phyloP scores from a whole-genome alignment of 2,113 vertebrate genomes.

The Arothron firmamentum region DNA sequence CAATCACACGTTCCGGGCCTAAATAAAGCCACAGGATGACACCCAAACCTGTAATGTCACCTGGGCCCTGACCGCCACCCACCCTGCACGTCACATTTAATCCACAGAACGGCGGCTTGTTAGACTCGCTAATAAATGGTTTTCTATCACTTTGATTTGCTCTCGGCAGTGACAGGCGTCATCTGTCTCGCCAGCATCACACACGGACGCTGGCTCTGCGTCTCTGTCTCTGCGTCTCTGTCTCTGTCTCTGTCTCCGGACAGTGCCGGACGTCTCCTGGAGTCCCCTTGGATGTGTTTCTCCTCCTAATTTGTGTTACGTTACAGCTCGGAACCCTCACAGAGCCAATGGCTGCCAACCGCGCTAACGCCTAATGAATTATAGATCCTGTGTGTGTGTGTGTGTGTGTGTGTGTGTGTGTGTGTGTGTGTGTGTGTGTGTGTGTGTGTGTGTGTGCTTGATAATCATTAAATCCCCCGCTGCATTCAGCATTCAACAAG shows the following conservation, averaged over 20 bases:
- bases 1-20: neutral
- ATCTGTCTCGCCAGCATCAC: constrained; percentile 2
- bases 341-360: constrained; percentile 46
- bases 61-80: neutral
- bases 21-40: neutral
- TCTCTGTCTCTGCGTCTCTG: constrained; percentile 2
- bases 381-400: constrained; percentile 42
- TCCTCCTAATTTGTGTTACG: constrained; percentile 49
- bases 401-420: constrained; percentile 11
- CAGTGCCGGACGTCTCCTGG: constrained; percentile 1
- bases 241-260: constrained; percentile 11
- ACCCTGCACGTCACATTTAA: neutral
- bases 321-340: constrained; percentile 47
- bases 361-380: constrained; percentile 55
- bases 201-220: neutral
- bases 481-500: constrained; percentile 47
- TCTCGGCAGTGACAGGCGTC: constrained; percentile 2
- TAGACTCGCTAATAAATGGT: constrained; percentile 3
- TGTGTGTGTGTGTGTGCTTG: constrained; percentile 8
- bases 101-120: neutral
- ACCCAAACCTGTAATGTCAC: constrained; percentile 2
- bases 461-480: constrained; percentile 40
- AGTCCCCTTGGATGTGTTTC: constrained; percentile 25
- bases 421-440: constrained; percentile 11
- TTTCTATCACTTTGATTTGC: constrained; percentile 5